Conservation (phyloP, 1,140 invertebrate species). For the Andricus grossulariae region DNA sequence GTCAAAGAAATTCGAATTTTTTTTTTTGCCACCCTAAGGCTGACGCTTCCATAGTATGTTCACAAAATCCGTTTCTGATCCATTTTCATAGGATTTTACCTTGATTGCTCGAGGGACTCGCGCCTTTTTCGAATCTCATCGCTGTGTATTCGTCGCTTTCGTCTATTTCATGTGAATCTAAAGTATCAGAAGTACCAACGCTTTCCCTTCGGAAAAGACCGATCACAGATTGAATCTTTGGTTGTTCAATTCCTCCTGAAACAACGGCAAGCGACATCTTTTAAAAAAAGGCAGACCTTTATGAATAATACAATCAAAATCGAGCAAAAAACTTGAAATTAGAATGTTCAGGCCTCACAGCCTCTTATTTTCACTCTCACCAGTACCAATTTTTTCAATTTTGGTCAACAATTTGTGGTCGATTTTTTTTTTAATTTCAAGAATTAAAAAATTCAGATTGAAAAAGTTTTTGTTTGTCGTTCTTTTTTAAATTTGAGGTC, state of each 20-base stretch:
- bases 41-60: not conserved
- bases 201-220: constrained; percentile 74
- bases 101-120: constrained; percentile 63
- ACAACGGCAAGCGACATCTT: constrained; percentile 42
- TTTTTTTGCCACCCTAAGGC: no score
- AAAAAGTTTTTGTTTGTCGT: no score
- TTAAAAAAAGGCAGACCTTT: not conserved
- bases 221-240: constrained; percentile 74
- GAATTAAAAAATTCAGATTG: no score
- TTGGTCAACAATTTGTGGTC: no score
- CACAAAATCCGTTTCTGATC: not conserved
- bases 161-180: constrained; percentile 64
- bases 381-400: no score
- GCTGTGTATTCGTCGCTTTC: constrained; percentile 67
- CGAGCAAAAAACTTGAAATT: no score
- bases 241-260: constrained; percentile 75
- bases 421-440: no score
- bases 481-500: no score
- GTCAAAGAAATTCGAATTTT: no score
- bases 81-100: constrained; percentile 50
- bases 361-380: no score
- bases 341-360: no score
- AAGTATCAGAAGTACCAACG: constrained; percentile 59
- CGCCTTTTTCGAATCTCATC: constrained; percentile 57
- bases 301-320: no score